These are phyloP conservation scores for Nettapus auritus DNA, from an alignment of 2,113 vertebrate genomes.

Conservation along the genomic window DNA sequence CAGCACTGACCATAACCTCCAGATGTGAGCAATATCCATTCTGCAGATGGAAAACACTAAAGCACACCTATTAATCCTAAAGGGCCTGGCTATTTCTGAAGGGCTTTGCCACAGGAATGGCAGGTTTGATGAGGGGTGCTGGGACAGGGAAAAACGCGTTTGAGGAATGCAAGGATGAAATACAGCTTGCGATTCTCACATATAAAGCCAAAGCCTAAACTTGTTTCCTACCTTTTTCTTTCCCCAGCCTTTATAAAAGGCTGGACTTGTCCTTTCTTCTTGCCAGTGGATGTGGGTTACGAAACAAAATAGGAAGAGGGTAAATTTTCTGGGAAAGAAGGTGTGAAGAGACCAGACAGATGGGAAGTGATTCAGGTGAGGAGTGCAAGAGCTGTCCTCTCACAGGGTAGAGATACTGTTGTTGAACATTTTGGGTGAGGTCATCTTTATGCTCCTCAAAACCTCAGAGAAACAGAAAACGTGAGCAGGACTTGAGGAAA, in stretches of 20 bases:
- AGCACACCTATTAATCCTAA: background rate
- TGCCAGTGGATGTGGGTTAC: background rate
- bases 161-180: background rate
- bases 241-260: background rate
- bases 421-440: background rate
- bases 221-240: background rate
- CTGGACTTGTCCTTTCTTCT: background rate
- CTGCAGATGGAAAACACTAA: background rate
- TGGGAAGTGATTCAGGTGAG: background rate
- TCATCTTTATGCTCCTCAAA: background rate
- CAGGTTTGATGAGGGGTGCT: fast-evolving
- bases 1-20: background rate
- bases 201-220: background rate
- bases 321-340: background rate
- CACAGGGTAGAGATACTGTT: background rate
- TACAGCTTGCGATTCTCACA: fast-evolving
- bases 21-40: constrained; percentile 2
- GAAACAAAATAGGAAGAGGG: background rate
- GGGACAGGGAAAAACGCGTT: background rate
- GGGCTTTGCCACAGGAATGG: background rate
- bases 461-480: background rate
- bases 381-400: background rate
- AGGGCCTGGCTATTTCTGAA: background rate
- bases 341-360: background rate
- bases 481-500: background rate